These are phyloP conservation scores for Percopsis omiscomaycus DNA, from an alignment of 2,797 vertebrate genomes.

Conservation along the genomic window DNA sequence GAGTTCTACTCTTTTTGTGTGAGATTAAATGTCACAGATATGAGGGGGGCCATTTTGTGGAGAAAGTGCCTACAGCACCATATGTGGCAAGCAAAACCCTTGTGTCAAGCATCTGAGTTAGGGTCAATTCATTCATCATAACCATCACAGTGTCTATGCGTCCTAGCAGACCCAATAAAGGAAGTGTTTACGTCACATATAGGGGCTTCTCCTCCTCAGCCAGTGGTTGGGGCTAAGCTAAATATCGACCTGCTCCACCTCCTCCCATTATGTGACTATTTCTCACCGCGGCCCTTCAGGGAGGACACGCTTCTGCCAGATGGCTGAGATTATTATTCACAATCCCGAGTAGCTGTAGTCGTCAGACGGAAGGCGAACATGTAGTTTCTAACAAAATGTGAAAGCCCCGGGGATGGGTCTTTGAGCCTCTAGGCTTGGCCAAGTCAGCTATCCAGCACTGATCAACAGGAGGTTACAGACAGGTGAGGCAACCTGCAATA, in stretches of 20 bases:
- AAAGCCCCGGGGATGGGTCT: constrained; percentile 47
- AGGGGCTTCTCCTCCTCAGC: constrained; percentile 29
- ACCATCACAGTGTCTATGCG: constrained; percentile 20
- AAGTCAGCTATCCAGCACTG: constrained; percentile 29
- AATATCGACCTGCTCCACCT: constrained; percentile 36
- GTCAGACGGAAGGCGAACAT: constrained; percentile 55
- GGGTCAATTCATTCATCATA: constrained; percentile 61
- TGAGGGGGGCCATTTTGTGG: constrained; percentile 34
- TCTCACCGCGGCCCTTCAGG: constrained; percentile 34
- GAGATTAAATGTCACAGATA: constrained; percentile 48
- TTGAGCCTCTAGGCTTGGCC: constrained; percentile 3
- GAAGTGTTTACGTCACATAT: constrained; percentile 19
- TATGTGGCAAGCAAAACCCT: too few relatives aligned
- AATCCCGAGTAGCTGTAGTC: constrained; percentile 57
- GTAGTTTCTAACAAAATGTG: constrained; percentile 56
- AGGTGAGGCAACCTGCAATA: constrained; percentile 20
- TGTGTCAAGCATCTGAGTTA: constrained; percentile 30
- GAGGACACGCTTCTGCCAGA: constrained; percentile 48
- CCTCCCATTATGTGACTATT: constrained; percentile 43
- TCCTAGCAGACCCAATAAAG: constrained; percentile 36
- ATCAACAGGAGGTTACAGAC: constrained; percentile 30
- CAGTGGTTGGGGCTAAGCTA: constrained; percentile 23
- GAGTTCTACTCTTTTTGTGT: neutral
- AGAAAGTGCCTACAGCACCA: constrained; percentile 46
- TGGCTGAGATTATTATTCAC: constrained; percentile 65